Evolutionary conservation across 2,888 invertebrate species (phyloP).

Genomic region (Drosophila prostipennis): DNA sequence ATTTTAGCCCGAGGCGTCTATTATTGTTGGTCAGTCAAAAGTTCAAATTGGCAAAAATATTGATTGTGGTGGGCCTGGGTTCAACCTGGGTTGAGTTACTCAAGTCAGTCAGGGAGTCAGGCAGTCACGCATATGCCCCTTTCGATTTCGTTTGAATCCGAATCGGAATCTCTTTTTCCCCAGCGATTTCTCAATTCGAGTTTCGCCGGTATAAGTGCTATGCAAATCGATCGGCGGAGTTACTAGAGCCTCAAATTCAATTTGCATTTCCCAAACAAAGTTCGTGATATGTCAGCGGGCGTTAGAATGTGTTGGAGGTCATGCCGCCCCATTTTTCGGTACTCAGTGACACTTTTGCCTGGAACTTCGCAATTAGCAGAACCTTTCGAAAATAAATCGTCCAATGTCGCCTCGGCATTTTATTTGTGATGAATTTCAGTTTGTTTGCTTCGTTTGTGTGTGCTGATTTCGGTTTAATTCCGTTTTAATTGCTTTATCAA

Average conservation of each 20-base stretch:
- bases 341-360: slow-evolving; percentile 62
- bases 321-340: slow-evolving; percentile 22
- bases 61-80: slow-evolving; percentile 39
- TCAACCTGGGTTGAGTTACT: slow-evolving; percentile 31
- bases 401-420: slow-evolving; percentile 32
- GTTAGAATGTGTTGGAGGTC: slow-evolving; percentile 67
- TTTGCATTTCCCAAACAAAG: slow-evolving; percentile 61
- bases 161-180: slow-evolving; percentile 42
- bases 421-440: slow-evolving; percentile 22
- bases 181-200: slow-evolving; percentile 63
- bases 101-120: slow-evolving; percentile 46
- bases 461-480: slow-evolving; percentile 7
- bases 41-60: slow-evolving; percentile 34
- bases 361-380: slow-evolving; percentile 39
- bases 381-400: slow-evolving; percentile 32
- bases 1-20: slow-evolving; percentile 18
- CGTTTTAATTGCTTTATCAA: slow-evolving; percentile 42
- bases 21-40: slow-evolving; percentile 32
- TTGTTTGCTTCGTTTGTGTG: not conserved
- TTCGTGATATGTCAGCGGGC: slow-evolving; percentile 77
- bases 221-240: slow-evolving; percentile 65
- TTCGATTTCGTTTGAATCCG: slow-evolving; percentile 66
- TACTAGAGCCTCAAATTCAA: slow-evolving; percentile 32
- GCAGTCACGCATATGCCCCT: slow-evolving; percentile 70
- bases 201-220: slow-evolving; percentile 49